phyloP scores from a whole-genome alignment of 2,888 invertebrate species.

The Mythimna impura region DNA sequence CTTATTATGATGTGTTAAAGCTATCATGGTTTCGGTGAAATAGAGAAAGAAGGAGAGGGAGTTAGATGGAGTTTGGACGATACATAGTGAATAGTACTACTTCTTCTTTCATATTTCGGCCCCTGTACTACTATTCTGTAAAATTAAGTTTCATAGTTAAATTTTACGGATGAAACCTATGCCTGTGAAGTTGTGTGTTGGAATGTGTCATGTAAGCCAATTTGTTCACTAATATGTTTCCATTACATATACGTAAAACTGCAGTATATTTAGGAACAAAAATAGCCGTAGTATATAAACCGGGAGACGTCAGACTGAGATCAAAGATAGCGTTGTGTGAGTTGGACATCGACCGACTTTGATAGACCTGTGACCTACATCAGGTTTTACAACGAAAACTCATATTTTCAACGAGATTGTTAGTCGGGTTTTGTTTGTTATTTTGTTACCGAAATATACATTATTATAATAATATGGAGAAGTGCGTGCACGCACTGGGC shows the following conservation, averaged over 20 bases:
- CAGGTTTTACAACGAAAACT: constrained; percentile 52
- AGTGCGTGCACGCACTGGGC: constrained; percentile 1
- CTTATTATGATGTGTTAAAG: too few relatives aligned
- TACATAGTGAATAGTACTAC: too few relatives aligned
- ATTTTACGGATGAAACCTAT: too few relatives aligned
- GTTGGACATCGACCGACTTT: constrained; percentile 65
- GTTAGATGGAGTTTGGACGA: too few relatives aligned
- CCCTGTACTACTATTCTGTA: too few relatives aligned
- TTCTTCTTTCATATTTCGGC: too few relatives aligned
- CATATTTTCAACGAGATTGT: constrained; percentile 40
- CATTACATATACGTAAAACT: constrained; percentile 47
- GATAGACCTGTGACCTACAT: constrained; percentile 70
- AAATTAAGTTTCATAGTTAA: too few relatives aligned
- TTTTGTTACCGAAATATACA: constrained; percentile 29
- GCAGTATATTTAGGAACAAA: constrained; percentile 41
- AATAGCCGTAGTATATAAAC: constrained; percentile 61
- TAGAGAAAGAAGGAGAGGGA: too few relatives aligned
- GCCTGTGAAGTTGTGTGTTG: too few relatives aligned
- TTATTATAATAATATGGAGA: constrained; percentile 25
- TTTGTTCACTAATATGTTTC: neutral
- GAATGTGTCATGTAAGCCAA: neutral
- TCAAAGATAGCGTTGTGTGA: constrained; percentile 69
- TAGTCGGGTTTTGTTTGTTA: constrained; percentile 25
- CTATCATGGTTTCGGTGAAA: too few relatives aligned
- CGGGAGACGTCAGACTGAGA: constrained; percentile 62